Evolutionary conservation across 2,797 vertebrate genomes (phyloP).

Genomic region (Gobionotothen gibberifrons): DNA sequence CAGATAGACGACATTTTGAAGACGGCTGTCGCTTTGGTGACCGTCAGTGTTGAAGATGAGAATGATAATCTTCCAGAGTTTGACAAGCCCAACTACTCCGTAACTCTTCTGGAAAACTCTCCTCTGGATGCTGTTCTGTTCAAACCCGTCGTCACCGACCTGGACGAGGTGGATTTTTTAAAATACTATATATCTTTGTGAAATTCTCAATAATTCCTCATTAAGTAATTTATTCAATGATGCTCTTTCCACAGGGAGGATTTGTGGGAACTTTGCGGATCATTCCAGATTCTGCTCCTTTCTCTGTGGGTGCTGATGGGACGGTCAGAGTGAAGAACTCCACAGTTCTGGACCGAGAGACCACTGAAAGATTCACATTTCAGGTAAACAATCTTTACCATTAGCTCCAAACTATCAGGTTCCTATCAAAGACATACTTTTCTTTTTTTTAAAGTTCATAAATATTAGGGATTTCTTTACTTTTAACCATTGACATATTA

Average conservation of each 20-base stretch:
- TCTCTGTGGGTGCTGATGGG: slow-evolving; percentile 76
- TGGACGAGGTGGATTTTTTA: slow-evolving; percentile 77
- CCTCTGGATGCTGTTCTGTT: slow-evolving; percentile 72
- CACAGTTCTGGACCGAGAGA: slow-evolving; percentile 80
- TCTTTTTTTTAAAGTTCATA: neutral
- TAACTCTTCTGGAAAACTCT: slow-evolving; percentile 79
- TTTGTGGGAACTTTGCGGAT: slow-evolving; percentile 80
- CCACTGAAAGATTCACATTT: slow-evolving; percentile 62
- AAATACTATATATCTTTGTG: neutral
- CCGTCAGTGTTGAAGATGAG: slow-evolving; percentile 78
- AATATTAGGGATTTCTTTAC: no score
- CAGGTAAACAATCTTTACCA: slow-evolving; percentile 69
- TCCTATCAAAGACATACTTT: neutral
- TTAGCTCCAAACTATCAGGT: neutral
- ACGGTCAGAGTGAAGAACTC: slow-evolving; percentile 78
- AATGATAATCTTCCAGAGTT: slow-evolving; percentile 82
- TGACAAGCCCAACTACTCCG: slow-evolving; percentile 64
- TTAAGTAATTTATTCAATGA: neutral
- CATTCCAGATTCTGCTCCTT: slow-evolving; percentile 73
- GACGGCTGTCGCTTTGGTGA: slow-evolving; percentile 74
- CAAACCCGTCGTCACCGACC: slow-evolving; percentile 74
- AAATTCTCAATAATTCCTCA: no score
- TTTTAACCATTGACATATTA: no score
- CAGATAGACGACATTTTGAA: slow-evolving; percentile 81
- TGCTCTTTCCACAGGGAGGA: slow-evolving; percentile 76